A percentile compares a stretch with the other conserved stretches of the same genome.
phyloP scores from a whole-genome alignment of 2,888 invertebrate species.

The Pelosia muscerda region DNA sequence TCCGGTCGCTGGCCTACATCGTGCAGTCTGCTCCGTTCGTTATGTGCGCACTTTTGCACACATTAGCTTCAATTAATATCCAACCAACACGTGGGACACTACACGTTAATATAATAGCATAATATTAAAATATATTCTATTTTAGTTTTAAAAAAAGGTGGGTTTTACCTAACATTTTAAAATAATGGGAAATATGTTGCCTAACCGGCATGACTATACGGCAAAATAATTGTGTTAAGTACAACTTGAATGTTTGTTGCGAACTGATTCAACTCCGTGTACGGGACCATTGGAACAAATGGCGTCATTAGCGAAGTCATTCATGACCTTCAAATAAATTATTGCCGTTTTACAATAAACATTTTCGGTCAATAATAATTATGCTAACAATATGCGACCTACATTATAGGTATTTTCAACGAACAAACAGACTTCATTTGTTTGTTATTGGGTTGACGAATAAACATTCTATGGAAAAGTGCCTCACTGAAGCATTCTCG shows the following conservation, averaged over 20 bases:
- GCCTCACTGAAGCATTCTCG: not conserved
- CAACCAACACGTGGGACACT: not conserved
- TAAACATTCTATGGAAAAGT: too few species aligned
- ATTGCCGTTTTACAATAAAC: not conserved
- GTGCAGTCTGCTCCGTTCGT: not conserved
- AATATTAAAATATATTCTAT: not conserved
- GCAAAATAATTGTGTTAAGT: not conserved
- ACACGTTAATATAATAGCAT: not conserved
- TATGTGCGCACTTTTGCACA: not conserved
- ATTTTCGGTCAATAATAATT: conserved; percentile 4
- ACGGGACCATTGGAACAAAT: not conserved
- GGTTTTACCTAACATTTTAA: not conserved
- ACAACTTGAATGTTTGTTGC: not conserved
- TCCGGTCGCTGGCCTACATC: not conserved
- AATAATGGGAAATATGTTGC: not conserved
- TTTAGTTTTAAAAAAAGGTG: not conserved
- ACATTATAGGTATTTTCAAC: not conserved
- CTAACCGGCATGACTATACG: not conserved
- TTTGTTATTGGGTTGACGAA: not conserved
- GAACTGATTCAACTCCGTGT: not conserved
- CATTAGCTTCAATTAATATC: not conserved
- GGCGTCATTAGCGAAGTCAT: not conserved
- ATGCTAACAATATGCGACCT: conserved; percentile 4
- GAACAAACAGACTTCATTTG: not conserved
- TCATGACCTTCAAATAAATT: conserved; percentile 7